Percentiles rank a stretch among this genome's conserved stretches.
Evolutionary conservation across 2,797 vertebrate species (phyloP).

Genomic region (Sphenopsis melanotis): DNA sequence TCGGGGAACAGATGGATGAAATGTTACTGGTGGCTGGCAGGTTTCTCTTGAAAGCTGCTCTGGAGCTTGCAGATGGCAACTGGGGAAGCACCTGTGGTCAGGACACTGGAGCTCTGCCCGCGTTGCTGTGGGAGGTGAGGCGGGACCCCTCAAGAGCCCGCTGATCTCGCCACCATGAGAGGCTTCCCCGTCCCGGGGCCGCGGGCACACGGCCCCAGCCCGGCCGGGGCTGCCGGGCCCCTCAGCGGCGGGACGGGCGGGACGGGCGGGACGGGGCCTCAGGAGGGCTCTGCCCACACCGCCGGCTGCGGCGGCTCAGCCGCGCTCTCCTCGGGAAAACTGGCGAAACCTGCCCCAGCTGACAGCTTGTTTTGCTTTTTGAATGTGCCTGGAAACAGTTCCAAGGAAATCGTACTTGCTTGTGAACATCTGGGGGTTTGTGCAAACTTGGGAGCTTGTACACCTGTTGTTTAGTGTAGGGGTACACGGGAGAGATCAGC

Average conservation of each 20-base stretch:
- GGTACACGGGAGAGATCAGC: not conserved
- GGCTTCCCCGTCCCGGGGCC: not conserved
- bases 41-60: not conserved
- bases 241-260: not conserved
- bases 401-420: not conserved
- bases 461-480: fast-evolving
- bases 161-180: fast-evolving
- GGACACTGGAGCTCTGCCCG: fast-evolving
- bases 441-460: fast-evolving
- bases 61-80: fast-evolving
- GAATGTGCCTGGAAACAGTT: not conserved
- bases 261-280: not conserved
- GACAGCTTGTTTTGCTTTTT: no score
- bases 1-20: fast-evolving
- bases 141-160: not conserved
- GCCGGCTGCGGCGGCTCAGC: not conserved
- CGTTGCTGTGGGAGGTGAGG: no score
- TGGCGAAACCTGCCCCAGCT: fast-evolving
- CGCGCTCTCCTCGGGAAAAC: fast-evolving
- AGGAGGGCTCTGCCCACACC: fast-evolving
- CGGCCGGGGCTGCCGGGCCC: not conserved
- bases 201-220: no score
- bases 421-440: not conserved
- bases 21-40: fast-evolving
- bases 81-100: fast-evolving